phyloP scores from a whole-genome alignment of 2,888 invertebrate genomes.

The Eupithecia insigniata region DNA sequence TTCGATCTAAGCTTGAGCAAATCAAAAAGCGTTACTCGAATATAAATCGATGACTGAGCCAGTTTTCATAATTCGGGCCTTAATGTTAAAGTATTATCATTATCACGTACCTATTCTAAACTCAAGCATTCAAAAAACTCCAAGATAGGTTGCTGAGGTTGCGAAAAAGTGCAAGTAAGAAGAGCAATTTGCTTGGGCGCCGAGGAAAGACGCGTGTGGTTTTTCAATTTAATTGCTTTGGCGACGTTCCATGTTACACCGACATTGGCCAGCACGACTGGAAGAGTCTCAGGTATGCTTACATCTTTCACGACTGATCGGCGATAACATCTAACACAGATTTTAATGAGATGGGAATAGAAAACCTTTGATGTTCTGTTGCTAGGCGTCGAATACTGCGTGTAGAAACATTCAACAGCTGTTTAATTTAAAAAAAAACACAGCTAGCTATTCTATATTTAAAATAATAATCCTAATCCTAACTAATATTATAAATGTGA shows the following conservation, averaged over 20 bases:
- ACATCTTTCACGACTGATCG: slow-evolving; percentile 17
- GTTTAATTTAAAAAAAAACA: no score
- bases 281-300: slow-evolving; percentile 41
- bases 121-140: neutral
- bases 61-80: no score
- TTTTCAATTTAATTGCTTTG: slow-evolving; percentile 78
- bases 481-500: neutral
- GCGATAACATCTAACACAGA: slow-evolving; percentile 8
- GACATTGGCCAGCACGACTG: slow-evolving; percentile 49
- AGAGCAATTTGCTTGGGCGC: slow-evolving; percentile 61
- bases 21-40: no score
- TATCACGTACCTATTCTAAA: neutral
- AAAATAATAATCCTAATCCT: neutral
- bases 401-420: no score
- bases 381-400: neutral
- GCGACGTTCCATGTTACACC: slow-evolving; percentile 67
- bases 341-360: slow-evolving; percentile 17
- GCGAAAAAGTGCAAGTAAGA: slow-evolving; percentile 72
- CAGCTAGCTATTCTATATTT: no score
- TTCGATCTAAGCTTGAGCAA: neutral
- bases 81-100: neutral
- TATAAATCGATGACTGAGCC: no score
- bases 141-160: slow-evolving; percentile 20
- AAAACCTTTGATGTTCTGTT: slow-evolving; percentile 9
- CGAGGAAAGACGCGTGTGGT: slow-evolving; percentile 60